Percentiles rank a stretch among this genome's conserved stretches.
These are phyloP conservation scores for Drosophila flavopinicola DNA, from an alignment of 2,888 invertebrate species.

Conservation along the genomic window DNA sequence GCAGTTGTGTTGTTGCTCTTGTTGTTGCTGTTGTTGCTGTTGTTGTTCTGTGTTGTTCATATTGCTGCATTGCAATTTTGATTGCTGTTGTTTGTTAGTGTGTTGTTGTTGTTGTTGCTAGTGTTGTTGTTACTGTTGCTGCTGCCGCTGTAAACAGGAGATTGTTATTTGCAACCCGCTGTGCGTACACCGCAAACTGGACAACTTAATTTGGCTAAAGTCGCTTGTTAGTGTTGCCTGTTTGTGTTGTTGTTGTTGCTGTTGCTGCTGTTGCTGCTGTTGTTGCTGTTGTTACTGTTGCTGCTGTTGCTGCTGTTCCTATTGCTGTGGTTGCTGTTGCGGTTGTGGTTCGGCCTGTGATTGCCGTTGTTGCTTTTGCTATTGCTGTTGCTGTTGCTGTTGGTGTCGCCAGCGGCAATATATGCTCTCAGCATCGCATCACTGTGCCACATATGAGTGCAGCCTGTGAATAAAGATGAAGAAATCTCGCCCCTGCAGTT, in stretches of 20 bases:
- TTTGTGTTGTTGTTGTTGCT: slow-evolving; percentile 16
- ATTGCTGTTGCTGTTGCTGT: slow-evolving; percentile 28
- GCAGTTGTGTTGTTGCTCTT: slow-evolving; percentile 34
- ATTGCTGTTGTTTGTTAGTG: slow-evolving; percentile 64
- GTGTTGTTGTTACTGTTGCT: slow-evolving; percentile 16
- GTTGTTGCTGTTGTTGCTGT: slow-evolving; percentile 22
- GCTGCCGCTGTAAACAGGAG: slow-evolving; percentile 75
- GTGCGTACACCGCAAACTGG: slow-evolving; percentile 79
- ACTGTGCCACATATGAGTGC: slow-evolving; percentile 50
- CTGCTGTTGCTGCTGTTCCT: slow-evolving; percentile 14
- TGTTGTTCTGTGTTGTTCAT: slow-evolving; percentile 42
- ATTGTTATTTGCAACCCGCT: slow-evolving; percentile 79
- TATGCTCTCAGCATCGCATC: slow-evolving; percentile 22
- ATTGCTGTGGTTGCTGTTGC: slow-evolving; percentile 40
- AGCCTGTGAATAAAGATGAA: slow-evolving; percentile 52
- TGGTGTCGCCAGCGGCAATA: slow-evolving; percentile 9
- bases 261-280: slow-evolving; percentile 21
- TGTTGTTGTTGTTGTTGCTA: slow-evolving; percentile 38
- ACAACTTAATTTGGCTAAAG: slow-evolving; percentile 80
- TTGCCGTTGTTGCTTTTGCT: slow-evolving; percentile 35
- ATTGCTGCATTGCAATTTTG: slow-evolving; percentile 59
- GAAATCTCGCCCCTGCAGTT: slow-evolving; percentile 34
- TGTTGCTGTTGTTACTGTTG: slow-evolving; percentile 4
- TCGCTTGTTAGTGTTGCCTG: slow-evolving; percentile 73
- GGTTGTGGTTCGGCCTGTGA: slow-evolving; percentile 42